Conservation (phyloP, 2,113 vertebrate species). For the Cromileptes altivelis region DNA sequence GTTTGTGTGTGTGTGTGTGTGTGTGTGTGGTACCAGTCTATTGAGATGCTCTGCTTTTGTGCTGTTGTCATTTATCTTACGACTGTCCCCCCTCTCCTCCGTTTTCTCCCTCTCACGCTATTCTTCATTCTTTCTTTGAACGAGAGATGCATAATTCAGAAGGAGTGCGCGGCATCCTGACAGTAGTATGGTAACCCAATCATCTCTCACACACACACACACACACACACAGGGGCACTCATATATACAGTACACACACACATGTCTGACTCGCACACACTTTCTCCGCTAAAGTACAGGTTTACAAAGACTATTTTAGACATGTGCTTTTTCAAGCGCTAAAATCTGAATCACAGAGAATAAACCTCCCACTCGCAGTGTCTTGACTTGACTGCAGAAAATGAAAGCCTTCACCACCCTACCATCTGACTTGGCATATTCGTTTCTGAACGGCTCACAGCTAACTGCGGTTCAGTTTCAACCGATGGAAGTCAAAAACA, state of each 20-base stretch:
- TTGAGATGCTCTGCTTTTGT: slow-evolving; percentile 76
- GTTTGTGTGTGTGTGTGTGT: slow-evolving; percentile 30
- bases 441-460: background rate
- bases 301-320: slow-evolving; percentile 31
- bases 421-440: background rate
- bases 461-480: slow-evolving; percentile 22
- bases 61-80: slow-evolving; percentile 79
- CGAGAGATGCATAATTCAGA: slow-evolving; percentile 79
- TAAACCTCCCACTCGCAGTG: slow-evolving; percentile 20
- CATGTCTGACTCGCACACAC: slow-evolving; percentile 1
- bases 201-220: slow-evolving; percentile 27
- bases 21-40: slow-evolving; percentile 53
- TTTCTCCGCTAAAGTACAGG: slow-evolving; percentile 29
- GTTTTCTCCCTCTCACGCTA: slow-evolving; percentile 51
- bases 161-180: slow-evolving; percentile 54
- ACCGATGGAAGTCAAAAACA: background rate
- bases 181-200: slow-evolving; percentile 64
- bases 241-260: slow-evolving; percentile 1
- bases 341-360: slow-evolving; percentile 43
- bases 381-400: slow-evolving; percentile 20
- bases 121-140: slow-evolving; percentile 76
- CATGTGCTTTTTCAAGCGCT: slow-evolving; percentile 12
- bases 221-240: background rate
- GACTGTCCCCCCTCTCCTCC: slow-evolving; percentile 30
- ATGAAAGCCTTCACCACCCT: slow-evolving; percentile 24